Conservation (phyloP, 2,888 invertebrate genomes). For the Alentia gelatinosa region DNA sequence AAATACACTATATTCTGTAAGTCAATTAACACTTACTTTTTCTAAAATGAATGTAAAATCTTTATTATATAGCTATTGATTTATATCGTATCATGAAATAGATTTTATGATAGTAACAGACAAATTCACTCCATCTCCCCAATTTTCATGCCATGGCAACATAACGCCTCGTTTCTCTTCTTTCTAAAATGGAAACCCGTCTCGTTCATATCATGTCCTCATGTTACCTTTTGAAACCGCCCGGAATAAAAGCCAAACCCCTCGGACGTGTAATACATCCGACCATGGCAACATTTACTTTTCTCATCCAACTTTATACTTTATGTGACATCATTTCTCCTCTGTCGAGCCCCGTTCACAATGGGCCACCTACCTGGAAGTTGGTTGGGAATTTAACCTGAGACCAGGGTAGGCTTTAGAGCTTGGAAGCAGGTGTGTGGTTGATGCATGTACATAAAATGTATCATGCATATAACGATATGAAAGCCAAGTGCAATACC, state of each 20-base stretch:
- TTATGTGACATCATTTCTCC: conserved; percentile 6
- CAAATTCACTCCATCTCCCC: no score
- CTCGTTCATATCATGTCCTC: background rate
- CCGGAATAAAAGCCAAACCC: background rate
- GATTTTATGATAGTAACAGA: background rate
- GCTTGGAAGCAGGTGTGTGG: background rate
- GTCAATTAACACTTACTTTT: no score
- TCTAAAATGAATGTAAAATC: no score
- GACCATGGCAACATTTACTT: conserved; percentile 12
- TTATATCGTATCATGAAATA: background rate
- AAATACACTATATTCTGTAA: no score
- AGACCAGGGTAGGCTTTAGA: background rate
- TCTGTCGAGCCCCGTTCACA: background rate
- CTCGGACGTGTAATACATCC: background rate
- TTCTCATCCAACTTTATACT: background rate
- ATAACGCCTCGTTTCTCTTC: no score
- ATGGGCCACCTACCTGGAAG: conserved; percentile 4
- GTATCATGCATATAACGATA: background rate
- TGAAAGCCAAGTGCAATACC: background rate
- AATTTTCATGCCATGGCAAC: no score
- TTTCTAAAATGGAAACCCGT: background rate
- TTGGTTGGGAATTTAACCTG: background rate
- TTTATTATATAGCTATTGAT: no score
- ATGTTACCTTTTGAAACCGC: background rate
- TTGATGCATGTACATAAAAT: background rate